Base-by-base conservation (phyloP, 2,797 vertebrate genomes). In the Columba guinea region DNA sequence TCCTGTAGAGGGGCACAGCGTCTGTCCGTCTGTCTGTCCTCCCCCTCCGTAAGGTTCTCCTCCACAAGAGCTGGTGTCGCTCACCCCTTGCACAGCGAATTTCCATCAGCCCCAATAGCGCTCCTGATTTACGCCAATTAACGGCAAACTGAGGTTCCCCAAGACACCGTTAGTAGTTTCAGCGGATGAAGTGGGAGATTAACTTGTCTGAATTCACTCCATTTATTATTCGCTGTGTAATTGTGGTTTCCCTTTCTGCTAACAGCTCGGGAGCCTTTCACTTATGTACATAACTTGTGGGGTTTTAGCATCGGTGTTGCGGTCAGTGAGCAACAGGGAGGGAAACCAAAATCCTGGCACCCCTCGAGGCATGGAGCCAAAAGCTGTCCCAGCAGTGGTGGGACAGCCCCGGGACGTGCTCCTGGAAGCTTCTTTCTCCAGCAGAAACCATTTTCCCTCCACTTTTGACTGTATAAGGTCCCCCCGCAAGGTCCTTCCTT, bases 211-310 rank as follows among this genome's bases (percentile, higher is more conserved):
- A 94, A 88, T 86, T 79, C 70, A 74, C 88, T 88, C 83, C 24
- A 91, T 95, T 95, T 93, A 86, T 95, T 95, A 95, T 91, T 90
- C 88, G 3, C 4, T 24, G 77, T 78, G 83, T 86, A 91, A 95
- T 69, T 88, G 91, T 81, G 91, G 93, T 90, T 94, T 91, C 85
- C 73, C 85, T 65, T 71, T 48, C 93, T 81, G 87, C 51, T 60
- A 78, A 71, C 56, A 84, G 90, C 79, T 64, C 27, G 53, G 46
- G 56, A 95, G 79, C 79, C 88, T 90, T 83, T n/a, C 69, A 34
- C 56, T 94, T 79, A 12, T 0, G 0, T 24, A 77, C 0, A 0
- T 5, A 67, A 67, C 21, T 32, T 0, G 0, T 0, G 0, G 10
- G n/a, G 37, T 10, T 89, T 90, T 20, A 48, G 62, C 59, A 49